Evolutionary conservation across 2,888 invertebrate genomes (phyloP).

Genomic region (Dryococelus australis): DNA sequence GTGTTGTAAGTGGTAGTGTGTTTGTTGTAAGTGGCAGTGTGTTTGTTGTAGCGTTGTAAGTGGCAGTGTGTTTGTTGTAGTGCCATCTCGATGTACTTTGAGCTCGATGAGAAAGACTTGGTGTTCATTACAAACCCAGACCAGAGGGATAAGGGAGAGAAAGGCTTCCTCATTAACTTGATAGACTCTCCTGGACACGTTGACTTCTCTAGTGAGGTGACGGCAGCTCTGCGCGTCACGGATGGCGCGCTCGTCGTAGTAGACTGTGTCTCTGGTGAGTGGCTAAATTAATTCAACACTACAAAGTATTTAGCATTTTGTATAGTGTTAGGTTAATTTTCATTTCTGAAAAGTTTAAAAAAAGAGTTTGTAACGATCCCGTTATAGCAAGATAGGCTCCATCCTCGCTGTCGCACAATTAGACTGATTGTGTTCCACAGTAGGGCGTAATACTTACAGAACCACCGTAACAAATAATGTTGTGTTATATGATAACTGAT

Average conservation of each 20-base stretch:
- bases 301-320: background rate
- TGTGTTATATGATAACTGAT: no score
- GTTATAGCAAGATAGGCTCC: no score
- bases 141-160: conserved; percentile 88
- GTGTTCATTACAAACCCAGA: conserved; percentile 90
- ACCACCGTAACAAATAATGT: no score
- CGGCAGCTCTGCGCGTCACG: conserved; percentile 99
- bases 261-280: conserved; percentile 96
- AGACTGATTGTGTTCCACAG: no score
- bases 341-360: no score
- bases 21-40: no score
- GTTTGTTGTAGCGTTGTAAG: no score
- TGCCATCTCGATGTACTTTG: conserved; percentile 99
- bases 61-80: conserved; percentile 60
- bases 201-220: conserved; percentile 99
- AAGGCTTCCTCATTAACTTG: conserved; percentile 99
- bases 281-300: background rate
- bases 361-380: no score
- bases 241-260: conserved; percentile 99
- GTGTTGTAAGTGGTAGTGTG: no score
- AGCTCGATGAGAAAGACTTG: conserved; percentile 93
- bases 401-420: no score
- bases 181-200: conserved; percentile 99
- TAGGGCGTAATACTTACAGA: no score
- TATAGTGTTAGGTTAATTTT: no score